Evolutionary conservation across 2,113 vertebrate species (phyloP).

Genomic region (Brienomyrus longianalis): DNA sequence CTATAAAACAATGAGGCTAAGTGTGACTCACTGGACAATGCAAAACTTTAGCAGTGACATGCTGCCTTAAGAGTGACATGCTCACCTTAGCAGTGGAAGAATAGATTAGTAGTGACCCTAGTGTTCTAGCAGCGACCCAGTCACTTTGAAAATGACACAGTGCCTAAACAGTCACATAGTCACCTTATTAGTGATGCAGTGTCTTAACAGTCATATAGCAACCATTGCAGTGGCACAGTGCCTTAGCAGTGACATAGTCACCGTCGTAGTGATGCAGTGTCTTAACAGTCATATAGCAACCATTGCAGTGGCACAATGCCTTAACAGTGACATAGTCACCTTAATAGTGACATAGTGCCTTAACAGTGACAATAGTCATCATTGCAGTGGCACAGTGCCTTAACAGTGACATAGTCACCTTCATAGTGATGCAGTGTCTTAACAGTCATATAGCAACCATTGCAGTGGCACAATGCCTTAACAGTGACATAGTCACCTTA

Average conservation of each 20-base stretch:
- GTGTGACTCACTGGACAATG: neutral
- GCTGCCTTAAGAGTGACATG: neutral
- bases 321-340: neutral
- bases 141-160: neutral
- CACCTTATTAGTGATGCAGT: neutral
- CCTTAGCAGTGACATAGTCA: neutral
- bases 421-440: no score
- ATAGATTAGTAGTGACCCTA: neutral
- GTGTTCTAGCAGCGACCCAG: neutral
- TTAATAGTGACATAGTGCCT: no score
- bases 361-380: no score
- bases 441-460: no score
- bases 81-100: neutral
- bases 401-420: no score
- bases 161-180: neutral
- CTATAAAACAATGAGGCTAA: neutral
- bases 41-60: neutral
- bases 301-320: neutral
- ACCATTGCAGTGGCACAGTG: neutral
- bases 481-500: no score
- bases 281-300: no score
- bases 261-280: no score
- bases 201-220: neutral
- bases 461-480: no score
- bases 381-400: no score